Conservation (phyloP, 2,888 invertebrate species). For the Dolichopus griseipennis region DNA sequence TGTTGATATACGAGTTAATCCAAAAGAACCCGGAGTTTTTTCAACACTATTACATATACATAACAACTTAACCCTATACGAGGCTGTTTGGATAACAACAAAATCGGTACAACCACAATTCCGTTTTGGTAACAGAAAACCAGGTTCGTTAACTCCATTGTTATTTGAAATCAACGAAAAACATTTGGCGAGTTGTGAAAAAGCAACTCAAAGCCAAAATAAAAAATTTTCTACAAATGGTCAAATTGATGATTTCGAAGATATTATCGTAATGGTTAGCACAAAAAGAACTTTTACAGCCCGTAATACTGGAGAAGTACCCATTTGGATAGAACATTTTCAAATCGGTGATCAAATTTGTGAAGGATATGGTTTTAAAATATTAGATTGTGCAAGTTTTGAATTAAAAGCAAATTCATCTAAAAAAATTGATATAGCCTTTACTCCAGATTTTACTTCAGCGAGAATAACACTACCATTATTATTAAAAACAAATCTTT, state of each 20-base stretch:
- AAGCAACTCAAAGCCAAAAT: conserved; percentile 14
- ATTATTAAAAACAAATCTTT: conserved; percentile 53
- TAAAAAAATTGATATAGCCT: conserved; percentile 72
- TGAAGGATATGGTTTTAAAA: conserved; percentile 71
- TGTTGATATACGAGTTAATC: conserved; percentile 35
- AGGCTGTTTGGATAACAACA: conserved; percentile 72
- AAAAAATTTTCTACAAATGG: conserved; percentile 13
- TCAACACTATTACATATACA: conserved; percentile 48
- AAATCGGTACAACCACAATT: conserved; percentile 80
- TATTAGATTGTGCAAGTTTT: conserved; percentile 66
- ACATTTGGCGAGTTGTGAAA: conserved; percentile 51
- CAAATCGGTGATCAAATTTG: conserved; percentile 58
- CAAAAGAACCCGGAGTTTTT: conserved; percentile 33
- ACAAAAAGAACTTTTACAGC: conserved; percentile 75
- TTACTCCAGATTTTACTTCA: conserved; percentile 79
- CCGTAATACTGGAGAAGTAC: conserved; percentile 82
- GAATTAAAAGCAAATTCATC: conserved; percentile 62
- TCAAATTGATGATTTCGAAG: conserved; percentile 27
- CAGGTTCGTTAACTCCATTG: conserved; percentile 65
- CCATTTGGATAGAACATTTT: conserved; percentile 62
- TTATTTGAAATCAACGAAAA: conserved; percentile 64
- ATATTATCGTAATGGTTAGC: conserved; percentile 43
- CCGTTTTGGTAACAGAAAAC: conserved; percentile 77
- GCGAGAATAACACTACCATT: conserved; percentile 60
- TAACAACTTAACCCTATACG: conserved; percentile 89